Conservation (phyloP, 1,140 invertebrate species). For the Rhagoletis pomonella region DNA sequence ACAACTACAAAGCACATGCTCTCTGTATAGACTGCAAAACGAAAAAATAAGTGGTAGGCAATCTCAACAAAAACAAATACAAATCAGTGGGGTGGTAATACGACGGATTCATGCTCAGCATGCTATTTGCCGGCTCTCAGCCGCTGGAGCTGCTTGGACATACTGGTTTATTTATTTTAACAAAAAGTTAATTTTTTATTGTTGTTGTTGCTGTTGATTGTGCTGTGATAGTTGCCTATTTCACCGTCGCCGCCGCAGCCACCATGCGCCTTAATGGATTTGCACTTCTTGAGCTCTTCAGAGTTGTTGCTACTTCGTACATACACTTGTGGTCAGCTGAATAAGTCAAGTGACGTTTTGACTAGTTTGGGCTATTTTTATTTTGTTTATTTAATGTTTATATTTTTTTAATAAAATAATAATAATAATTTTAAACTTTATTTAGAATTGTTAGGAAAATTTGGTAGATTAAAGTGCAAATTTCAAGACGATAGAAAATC, state of each 20-base stretch:
- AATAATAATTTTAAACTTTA: too few species aligned
- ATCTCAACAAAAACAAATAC: neutral
- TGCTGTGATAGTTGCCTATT: neutral
- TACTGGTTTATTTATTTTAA: neutral
- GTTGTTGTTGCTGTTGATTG: neutral
- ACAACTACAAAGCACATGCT: neutral
- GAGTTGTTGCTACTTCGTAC: too few species aligned
- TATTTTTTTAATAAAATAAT: too few species aligned
- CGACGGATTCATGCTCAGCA: slow-evolving; percentile 16
- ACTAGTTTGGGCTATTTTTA: too few species aligned
- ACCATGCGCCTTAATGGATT: neutral
- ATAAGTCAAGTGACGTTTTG: too few species aligned
- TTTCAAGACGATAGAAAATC: too few species aligned
- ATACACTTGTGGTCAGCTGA: too few species aligned
- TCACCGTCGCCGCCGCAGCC: neutral
- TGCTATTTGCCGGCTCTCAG: neutral
- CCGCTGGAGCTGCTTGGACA: neutral
- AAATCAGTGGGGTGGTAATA: slow-evolving; percentile 6
- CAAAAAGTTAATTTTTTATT: neutral
- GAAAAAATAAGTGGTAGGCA: neutral
- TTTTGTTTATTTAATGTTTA: too few species aligned
- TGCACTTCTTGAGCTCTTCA: neutral
- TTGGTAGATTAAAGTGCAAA: too few species aligned
- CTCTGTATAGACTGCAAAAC: neutral
- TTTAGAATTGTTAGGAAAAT: too few species aligned